phyloP scores from a whole-genome alignment of 2,113 vertebrate species.

The Puffinus mauretanicus region DNA sequence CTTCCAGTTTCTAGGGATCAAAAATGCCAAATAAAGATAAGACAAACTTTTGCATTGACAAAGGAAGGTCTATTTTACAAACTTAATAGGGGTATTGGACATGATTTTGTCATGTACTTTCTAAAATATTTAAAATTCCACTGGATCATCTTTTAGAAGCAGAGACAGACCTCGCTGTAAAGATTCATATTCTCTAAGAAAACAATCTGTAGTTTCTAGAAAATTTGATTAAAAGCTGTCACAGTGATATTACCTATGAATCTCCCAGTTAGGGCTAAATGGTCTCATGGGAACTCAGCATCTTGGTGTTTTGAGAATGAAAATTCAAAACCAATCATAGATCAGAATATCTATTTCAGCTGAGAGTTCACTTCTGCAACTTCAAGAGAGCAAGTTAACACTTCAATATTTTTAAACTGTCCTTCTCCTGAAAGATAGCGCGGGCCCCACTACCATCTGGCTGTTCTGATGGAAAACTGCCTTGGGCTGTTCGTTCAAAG shows the following conservation, averaged over 20 bases:
- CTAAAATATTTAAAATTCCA: neutral
- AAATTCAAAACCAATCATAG: neutral
- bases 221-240: neutral
- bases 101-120: neutral
- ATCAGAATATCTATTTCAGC: neutral
- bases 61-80: neutral
- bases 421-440: neutral
- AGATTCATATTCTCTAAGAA: neutral
- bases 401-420: neutral
- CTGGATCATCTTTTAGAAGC: neutral
- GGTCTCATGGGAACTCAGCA: neutral
- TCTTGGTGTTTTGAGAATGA: neutral
- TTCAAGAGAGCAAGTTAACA: neutral
- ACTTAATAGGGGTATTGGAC: neutral
- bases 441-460: rapidly evolving
- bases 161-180: neutral
- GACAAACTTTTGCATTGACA: neutral
- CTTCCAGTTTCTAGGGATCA: neutral
- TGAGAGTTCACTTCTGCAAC: neutral
- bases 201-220: neutral
- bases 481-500: neutral
- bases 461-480: neutral
- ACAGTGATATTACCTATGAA: neutral
- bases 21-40: neutral
- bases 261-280: neutral